These are phyloP conservation scores for Phengaris alcon DNA, from an alignment of 2,888 invertebrate genomes.

Conservation along the genomic window DNA sequence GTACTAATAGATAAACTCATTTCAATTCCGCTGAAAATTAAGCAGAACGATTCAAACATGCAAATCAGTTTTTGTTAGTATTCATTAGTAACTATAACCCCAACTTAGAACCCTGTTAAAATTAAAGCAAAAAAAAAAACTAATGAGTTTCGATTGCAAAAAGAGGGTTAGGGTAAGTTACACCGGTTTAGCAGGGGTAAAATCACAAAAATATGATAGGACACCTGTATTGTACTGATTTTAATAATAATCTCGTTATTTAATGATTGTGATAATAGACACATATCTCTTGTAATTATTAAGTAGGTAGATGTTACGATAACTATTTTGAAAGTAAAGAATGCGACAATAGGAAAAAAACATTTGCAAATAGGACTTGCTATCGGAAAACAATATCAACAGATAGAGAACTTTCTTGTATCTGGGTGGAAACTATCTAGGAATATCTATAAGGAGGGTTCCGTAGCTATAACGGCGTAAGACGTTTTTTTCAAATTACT, in stretches of 20 bases:
- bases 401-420: background rate
- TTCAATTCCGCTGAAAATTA: no score
- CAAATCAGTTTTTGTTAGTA: no score
- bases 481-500: no score
- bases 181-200: background rate
- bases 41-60: no score
- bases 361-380: background rate
- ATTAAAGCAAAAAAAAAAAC: background rate
- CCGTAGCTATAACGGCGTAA: no score
- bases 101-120: background rate
- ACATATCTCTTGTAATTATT: background rate
- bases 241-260: background rate
- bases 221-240: background rate
- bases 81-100: no score
- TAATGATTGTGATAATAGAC: background rate
- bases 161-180: background rate
- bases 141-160: background rate
- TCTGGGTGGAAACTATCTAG: background rate
- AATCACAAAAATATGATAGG: background rate
- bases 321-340: background rate
- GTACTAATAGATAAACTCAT: no score
- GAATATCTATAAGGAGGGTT: no score
- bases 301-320: background rate
- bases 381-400: background rate
- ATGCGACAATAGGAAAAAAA: background rate